Evolutionary conservation across 2,113 vertebrate species (phyloP), one percentile per base, ranked within the genome.

Genomic region (Hippoglossus stenolepis): DNA sequence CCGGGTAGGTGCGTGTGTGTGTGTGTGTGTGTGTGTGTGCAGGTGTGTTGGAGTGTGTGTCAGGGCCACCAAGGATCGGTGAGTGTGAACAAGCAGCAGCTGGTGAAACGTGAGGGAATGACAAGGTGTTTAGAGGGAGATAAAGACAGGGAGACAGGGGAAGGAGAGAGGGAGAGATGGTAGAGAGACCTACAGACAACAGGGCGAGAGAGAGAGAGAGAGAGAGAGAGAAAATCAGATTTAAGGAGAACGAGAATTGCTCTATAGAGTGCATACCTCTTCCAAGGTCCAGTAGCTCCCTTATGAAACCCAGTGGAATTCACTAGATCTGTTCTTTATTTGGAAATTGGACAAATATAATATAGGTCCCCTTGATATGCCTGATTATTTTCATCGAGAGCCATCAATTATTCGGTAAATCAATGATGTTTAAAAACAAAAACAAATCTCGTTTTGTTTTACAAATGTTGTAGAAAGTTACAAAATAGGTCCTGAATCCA

Each of bases 51-150:
- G 59, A 2, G 61, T 1, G 62, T 65, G 72, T 76, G 82, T 75
- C n/a, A 65, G 56, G 24, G 57, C 31, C 3, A 78, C 56, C 7
- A 43, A 81, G 56, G 59, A 84, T 71, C 73, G 56, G 43, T 68
- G 70, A 71, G 87, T 77, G 87, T 75, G 89, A 93, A 94, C 91
- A 92, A 86, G 86, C 79, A 86, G 89, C 92, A 93, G 90, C 92
- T 93, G 92, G 78, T 84, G 77, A 73, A 65, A 87, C 63, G 90
- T 89, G 92, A 85, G 78, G 68, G 78, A 82, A 7, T 80, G 90
- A 91, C 86, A 86, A 86, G 88, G 84, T 88, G 92, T 93, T 90
- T 83, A 83, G 65, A 69, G 66, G 71, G 47, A 90, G 77, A 70
- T 59, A 81, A 54, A 78, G 66, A 73, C 26, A 59, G 67, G 60